Percentiles rank a stretch among this genome's conserved stretches.
phyloP scores from a whole-genome alignment of 2,113 vertebrate species.

The Morone chrysops region DNA sequence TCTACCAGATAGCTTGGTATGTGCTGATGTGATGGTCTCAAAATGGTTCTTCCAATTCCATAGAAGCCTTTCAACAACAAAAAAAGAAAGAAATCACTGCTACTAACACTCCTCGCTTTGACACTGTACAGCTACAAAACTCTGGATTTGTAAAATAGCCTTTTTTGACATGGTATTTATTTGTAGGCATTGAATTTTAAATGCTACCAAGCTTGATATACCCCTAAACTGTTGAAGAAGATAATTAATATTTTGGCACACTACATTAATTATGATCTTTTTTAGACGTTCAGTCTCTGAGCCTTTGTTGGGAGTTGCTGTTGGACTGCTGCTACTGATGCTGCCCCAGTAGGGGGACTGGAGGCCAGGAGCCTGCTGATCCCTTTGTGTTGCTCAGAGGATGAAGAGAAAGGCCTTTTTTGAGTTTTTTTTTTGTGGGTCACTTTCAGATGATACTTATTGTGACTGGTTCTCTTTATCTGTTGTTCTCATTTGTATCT shows the following conservation, averaged over 20 bases:
- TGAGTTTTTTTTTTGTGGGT: constrained; percentile 18
- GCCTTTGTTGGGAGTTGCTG: constrained; percentile 57
- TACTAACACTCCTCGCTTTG: constrained; percentile 69
- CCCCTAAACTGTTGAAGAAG: constrained; percentile 53
- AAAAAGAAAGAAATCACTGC: neutral
- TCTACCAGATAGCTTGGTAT: neutral
- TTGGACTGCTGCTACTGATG: constrained; percentile 65
- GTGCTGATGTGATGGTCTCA: constrained; percentile 38
- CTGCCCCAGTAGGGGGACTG: constrained; percentile 38
- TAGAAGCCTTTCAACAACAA: constrained; percentile 46
- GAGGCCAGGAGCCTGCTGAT: constrained; percentile 38
- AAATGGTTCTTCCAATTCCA: constrained; percentile 59
- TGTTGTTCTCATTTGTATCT: constrained; percentile 42
- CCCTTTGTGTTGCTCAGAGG: constrained; percentile 39
- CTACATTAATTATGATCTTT: constrained; percentile 44
- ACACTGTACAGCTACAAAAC: constrained; percentile 50
- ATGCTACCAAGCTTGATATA: constrained; percentile 35
- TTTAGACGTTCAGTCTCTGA: constrained; percentile 38
- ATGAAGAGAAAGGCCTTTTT: constrained; percentile 44
- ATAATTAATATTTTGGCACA: constrained; percentile 35
- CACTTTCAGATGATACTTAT: constrained; percentile 45
- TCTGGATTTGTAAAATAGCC: constrained; percentile 57
- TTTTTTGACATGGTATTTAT: constrained; percentile 66
- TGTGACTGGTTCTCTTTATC: constrained; percentile 44
- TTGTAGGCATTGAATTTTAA: constrained; percentile 56